These are phyloP conservation scores for Planiliza haematocheilus DNA, from an alignment of 2,113 vertebrate species.

Conservation along the genomic window DNA sequence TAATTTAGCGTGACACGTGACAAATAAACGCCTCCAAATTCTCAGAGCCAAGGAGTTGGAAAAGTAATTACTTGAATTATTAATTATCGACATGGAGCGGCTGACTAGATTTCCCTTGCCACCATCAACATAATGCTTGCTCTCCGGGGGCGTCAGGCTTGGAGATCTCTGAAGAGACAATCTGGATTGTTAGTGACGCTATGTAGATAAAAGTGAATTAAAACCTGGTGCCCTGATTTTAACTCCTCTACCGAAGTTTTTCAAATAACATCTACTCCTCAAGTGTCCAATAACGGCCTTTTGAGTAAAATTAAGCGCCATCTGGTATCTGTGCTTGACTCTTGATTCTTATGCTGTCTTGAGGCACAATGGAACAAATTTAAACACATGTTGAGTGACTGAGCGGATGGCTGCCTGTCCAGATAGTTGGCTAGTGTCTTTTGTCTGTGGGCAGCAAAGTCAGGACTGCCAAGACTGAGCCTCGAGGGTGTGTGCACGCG, in stretches of 20 bases:
- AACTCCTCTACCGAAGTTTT: no score
- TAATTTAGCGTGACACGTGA: no score
- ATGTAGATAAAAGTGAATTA: no score
- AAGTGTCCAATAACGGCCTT: no score
- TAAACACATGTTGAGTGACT: constrained; percentile 31
- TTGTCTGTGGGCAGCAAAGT: constrained; percentile 49
- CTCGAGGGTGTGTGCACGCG: constrained; percentile 25
- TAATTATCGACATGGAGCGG: no score
- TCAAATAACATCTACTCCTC: constrained; percentile 3
- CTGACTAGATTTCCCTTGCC: no score
- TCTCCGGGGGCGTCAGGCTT: no score
- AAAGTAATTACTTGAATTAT: no score
- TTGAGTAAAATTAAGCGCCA: neutral
- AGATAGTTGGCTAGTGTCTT: constrained; percentile 33
- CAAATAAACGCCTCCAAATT: neutral
- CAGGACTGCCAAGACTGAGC: constrained; percentile 40
- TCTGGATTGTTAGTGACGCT: no score
- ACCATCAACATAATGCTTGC: no score
- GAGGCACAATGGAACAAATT: constrained; percentile 23
- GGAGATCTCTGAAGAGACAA: no score
- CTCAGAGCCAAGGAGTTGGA: neutral
- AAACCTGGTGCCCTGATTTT: no score
- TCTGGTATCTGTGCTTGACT: neutral
- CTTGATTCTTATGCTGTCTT: neutral
- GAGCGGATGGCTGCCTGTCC: constrained; percentile 32